A percentile compares a stretch with the other conserved stretches of the same genome.
Evolutionary conservation across 2,888 invertebrate species (phyloP).

Genomic region (Serrognathus titanus): DNA sequence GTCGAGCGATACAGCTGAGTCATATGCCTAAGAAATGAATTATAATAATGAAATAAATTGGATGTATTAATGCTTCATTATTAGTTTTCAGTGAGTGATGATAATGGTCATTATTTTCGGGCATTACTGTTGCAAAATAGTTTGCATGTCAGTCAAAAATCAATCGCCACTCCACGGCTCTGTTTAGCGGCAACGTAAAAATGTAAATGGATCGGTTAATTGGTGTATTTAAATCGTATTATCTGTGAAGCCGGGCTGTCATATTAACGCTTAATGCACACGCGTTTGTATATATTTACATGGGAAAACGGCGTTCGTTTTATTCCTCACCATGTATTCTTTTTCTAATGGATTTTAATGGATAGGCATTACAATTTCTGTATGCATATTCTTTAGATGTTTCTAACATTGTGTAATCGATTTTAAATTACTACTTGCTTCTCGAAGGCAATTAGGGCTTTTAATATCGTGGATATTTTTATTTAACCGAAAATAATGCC

Average conservation of each 20-base stretch:
- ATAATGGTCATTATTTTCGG: constrained; percentile 44
- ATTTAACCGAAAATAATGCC: no score
- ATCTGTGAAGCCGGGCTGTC: constrained; percentile 10
- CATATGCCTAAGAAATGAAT: constrained; percentile 37
- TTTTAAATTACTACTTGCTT: no score
- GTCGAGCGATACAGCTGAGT: constrained; percentile 8
- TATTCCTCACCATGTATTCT: constrained; percentile 1
- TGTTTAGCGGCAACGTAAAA: constrained; percentile 7
- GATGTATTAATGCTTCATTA: constrained; percentile 48
- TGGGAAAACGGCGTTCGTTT: constrained; percentile 28
- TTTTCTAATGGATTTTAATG: constrained; percentile 19
- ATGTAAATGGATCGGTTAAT: constrained; percentile 20
- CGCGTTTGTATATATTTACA: constrained; percentile 46
- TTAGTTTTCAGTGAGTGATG: constrained; percentile 48
- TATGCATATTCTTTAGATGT: background rate
- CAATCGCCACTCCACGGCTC: background rate
- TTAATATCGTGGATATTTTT: no score
- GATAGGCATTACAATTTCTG: constrained; percentile 17
- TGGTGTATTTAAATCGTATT: constrained; percentile 19
- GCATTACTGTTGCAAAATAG: constrained; percentile 33
- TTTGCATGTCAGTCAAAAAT: constrained; percentile 12
- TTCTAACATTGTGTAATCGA: no score
- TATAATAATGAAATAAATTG: constrained; percentile 52
- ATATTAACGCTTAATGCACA: constrained; percentile 29
- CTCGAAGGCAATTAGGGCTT: no score